phyloP scores from a whole-genome alignment of 2,113 vertebrate genomes.

The Pteruthius melanotis region DNA sequence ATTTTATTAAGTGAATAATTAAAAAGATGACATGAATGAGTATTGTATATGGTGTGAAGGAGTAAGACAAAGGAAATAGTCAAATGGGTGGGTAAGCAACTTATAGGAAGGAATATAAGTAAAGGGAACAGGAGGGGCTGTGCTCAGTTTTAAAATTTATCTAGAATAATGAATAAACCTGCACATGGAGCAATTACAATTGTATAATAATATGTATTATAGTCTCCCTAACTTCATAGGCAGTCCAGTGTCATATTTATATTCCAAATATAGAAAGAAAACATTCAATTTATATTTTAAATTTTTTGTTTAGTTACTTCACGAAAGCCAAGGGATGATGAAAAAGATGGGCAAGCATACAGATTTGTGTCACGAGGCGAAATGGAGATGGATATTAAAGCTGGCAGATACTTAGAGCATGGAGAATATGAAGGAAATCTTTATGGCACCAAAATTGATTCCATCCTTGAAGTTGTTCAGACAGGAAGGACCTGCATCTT shows the following conservation, averaged over 20 bases:
- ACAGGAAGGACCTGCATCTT: constrained; percentile 93
- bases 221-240: background rate
- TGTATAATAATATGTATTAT: background rate
- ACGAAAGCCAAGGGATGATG: constrained; percentile 89
- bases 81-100: background rate
- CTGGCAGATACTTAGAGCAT: constrained; percentile 91
- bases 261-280: background rate
- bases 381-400: constrained; percentile 94
- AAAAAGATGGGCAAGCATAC: constrained; percentile 92
- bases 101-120: background rate
- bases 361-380: constrained; percentile 87
- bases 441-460: constrained; percentile 97
- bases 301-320: constrained; percentile 84
- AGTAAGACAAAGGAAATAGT: background rate
- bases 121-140: background rate
- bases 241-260: background rate
- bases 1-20: background rate
- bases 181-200: background rate
- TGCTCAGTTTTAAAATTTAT: background rate
- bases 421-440: constrained; percentile 97
- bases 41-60: background rate
- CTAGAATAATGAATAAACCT: background rate
- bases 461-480: constrained; percentile 92
- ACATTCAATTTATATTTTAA: background rate
- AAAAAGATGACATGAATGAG: background rate